Evolutionary conservation across 2,113 vertebrate species (phyloP).

Genomic region (Gorsachius goisagi): DNA sequence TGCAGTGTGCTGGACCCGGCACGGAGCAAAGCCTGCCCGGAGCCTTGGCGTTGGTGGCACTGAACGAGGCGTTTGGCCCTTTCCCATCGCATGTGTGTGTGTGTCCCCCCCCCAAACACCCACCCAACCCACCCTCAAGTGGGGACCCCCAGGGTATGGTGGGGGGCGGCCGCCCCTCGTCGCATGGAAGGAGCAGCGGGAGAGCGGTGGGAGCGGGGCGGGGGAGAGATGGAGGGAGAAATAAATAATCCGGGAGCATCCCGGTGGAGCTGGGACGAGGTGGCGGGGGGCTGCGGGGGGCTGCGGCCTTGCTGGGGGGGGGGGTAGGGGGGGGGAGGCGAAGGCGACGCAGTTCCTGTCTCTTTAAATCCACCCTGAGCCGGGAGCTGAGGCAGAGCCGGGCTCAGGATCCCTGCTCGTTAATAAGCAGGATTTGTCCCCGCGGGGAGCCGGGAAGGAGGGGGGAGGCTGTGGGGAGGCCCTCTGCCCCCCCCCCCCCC

Average conservation of each 20-base stretch:
- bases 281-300: conserved; percentile 50
- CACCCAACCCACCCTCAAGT: background rate
- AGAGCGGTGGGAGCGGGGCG: background rate
- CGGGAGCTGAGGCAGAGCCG: no score
- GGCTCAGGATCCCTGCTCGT: no score
- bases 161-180: background rate
- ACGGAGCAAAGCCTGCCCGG: background rate
- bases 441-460: no score
- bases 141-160: background rate
- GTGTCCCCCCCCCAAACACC: no score
- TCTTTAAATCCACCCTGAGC: no score
- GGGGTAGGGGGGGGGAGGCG: no score
- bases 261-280: background rate
- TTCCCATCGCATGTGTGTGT: background rate
- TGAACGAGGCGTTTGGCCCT: background rate
- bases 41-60: background rate
- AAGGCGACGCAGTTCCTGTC: no score
- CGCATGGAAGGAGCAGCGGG: background rate
- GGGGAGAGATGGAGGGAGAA: background rate
- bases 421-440: no score
- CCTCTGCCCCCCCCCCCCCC: no score
- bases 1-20: background rate
- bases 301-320: no score
- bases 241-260: background rate
- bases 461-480: no score